phyloP scores from a whole-genome alignment of 2,888 invertebrate species.

The Ophraella communa region DNA sequence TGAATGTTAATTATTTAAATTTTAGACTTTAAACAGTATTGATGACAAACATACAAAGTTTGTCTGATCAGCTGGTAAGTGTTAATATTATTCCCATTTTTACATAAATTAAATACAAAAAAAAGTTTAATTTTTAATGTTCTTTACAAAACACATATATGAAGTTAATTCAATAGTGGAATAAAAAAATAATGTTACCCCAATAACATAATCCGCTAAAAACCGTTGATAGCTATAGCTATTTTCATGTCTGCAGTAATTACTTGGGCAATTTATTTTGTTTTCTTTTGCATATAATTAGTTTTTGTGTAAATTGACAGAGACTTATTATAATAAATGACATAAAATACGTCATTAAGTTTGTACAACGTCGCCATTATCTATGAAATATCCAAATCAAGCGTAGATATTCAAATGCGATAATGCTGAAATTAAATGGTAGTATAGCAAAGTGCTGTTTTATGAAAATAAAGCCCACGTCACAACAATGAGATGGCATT shows the following conservation, averaged over 20 bases:
- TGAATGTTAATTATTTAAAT: no score
- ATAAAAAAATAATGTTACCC: background rate
- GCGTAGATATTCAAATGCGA: slow-evolving; percentile 1
- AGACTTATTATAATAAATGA: background rate
- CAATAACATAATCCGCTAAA: background rate
- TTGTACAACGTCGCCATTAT: background rate
- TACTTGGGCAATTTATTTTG: background rate
- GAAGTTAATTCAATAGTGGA: no score
- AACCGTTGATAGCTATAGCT: background rate
- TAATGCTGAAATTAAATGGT: background rate
- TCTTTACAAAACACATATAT: no score
- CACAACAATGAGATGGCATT: background rate
- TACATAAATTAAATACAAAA: no score
- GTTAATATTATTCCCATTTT: no score
- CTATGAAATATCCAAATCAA: background rate
- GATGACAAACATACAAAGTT: no score
- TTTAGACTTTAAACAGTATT: no score
- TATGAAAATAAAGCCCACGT: background rate
- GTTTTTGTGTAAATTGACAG: background rate
- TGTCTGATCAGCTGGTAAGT: no score
- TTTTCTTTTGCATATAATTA: background rate
- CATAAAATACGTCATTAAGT: background rate
- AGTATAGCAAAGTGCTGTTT: background rate
- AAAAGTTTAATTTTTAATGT: no score
- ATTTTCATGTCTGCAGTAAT: background rate